Percentiles rank a stretch among this genome's conserved stretches.
Evolutionary conservation across 2,797 vertebrate species (phyloP).

Genomic region (Moxostoma hubbsi): DNA sequence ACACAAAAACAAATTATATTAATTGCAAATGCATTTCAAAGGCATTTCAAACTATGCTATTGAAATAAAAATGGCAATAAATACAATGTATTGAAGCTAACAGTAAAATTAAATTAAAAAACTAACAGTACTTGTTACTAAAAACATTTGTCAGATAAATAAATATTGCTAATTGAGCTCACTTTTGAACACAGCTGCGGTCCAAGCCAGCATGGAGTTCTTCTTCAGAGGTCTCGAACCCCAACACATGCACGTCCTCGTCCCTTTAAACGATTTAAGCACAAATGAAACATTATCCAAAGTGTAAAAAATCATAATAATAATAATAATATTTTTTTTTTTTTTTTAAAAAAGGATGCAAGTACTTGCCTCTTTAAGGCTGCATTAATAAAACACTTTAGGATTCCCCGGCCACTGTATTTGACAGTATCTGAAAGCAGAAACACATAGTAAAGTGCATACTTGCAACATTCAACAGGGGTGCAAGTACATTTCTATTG

Average conservation of each 20-base stretch:
- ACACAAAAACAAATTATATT: background rate
- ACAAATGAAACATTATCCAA: background rate
- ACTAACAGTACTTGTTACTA: background rate
- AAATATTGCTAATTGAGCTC: constrained; percentile 29
- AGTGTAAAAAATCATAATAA: background rate
- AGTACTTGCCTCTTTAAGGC: constrained; percentile 73
- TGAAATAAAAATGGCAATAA: no score
- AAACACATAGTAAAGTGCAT: background rate
- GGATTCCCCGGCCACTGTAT: constrained; percentile 74
- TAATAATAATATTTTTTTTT: background rate
- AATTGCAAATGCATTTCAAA: background rate
- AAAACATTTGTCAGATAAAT: background rate
- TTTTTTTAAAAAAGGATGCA: background rate
- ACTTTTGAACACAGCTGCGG: constrained; percentile 67
- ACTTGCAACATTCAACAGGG: background rate
- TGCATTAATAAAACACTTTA: constrained; percentile 76
- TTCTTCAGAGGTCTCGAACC: constrained; percentile 76
- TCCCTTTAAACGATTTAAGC: constrained; percentile 64
- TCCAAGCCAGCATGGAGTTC: constrained; percentile 73
- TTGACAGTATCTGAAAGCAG: constrained; percentile 69
- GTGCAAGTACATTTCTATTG: background rate
- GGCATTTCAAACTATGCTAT: background rate
- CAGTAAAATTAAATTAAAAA: no score
- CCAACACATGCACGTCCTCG: constrained; percentile 77
- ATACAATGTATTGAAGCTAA: no score